phyloP scores from a whole-genome alignment of 2,113 vertebrate genomes.

The Otolemur garnettii region DNA sequence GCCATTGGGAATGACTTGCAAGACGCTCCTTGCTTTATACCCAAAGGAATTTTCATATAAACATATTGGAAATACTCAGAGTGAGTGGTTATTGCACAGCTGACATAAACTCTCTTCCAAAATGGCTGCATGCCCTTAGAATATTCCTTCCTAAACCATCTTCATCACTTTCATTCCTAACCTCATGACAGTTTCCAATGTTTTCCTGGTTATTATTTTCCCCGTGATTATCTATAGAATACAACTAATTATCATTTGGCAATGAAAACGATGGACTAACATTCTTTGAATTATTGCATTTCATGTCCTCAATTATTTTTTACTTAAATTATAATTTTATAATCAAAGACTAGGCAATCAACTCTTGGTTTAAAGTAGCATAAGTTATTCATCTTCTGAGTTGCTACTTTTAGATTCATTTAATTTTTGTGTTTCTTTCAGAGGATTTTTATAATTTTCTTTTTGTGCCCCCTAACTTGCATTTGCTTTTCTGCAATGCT shows the following conservation, averaged over 20 bases:
- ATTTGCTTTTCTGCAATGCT: conserved; percentile 31
- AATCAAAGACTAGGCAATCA: background rate
- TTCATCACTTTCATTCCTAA: background rate
- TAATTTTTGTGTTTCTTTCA: conserved; percentile 10
- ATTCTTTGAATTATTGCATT: conserved; percentile 30
- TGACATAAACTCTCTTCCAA: background rate
- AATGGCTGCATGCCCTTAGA: background rate
- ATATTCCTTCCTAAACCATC: background rate
- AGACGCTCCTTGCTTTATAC: background rate
- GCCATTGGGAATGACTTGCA: background rate
- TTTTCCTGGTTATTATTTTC: background rate
- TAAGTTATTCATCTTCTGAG: conserved; percentile 6
- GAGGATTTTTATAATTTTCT: conserved; percentile 17
- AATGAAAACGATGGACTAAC: background rate
- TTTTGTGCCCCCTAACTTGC: background rate
- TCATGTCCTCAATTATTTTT: conserved; percentile 23
- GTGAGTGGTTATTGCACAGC: background rate
- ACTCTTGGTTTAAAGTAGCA: background rate
- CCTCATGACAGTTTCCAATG: background rate
- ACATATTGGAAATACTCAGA: background rate
- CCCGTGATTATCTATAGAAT: background rate
- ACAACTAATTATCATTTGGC: background rate
- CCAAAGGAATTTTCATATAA: background rate
- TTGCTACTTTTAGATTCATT: conserved; percentile 21
- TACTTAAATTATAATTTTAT: conserved; percentile 19